A percentile compares a stretch with the other conserved stretches of the same genome.
Conservation (phyloP, 2,113 vertebrate species). For the Panthera tigris region DNA sequence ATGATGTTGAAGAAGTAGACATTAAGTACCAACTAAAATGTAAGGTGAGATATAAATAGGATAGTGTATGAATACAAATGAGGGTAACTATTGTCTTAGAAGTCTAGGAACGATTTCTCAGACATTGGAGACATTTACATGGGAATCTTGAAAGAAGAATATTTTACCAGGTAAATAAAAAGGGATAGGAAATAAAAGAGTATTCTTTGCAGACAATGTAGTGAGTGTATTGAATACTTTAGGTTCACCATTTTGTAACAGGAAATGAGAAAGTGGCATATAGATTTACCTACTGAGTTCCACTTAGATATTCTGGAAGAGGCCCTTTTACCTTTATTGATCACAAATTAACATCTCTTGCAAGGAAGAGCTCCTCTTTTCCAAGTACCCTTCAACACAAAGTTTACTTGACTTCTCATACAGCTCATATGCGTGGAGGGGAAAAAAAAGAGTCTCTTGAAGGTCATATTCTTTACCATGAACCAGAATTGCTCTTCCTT, state of each 20-base stretch:
- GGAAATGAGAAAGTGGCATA: background rate
- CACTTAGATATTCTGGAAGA: background rate
- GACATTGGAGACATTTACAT: background rate
- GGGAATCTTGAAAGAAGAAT: background rate
- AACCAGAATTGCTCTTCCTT: background rate
- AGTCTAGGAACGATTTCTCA: background rate
- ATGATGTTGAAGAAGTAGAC: background rate
- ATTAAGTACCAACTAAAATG: background rate
- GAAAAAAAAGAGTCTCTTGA: background rate
- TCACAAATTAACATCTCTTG: background rate
- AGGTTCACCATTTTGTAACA: background rate
- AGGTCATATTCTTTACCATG: background rate
- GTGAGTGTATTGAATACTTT: background rate
- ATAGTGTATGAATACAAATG: background rate
- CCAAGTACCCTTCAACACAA: background rate
- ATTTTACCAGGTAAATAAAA: background rate
- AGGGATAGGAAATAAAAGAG: background rate
- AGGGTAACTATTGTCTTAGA: background rate
- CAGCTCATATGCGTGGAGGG: background rate
- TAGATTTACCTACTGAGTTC: background rate
- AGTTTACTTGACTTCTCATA: background rate
- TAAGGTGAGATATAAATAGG: background rate
- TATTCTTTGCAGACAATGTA: background rate
- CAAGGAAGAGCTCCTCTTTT: background rate
- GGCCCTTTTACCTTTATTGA: background rate